Base-by-base conservation (phyloP, 1,140 invertebrate genomes). In the Calliphora vicina region DNA sequence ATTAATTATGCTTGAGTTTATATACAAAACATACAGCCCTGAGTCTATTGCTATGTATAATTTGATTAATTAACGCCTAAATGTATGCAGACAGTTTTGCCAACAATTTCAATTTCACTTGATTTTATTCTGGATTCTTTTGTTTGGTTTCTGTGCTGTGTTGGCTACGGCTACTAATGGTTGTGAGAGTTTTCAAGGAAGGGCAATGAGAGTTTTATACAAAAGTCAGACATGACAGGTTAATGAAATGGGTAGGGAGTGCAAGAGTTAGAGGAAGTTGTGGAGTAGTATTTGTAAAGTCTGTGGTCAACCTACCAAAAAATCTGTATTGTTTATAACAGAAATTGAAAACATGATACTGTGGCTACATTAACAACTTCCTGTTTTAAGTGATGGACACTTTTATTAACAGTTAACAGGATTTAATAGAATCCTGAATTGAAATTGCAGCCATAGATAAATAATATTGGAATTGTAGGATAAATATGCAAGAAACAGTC, bases 61-160 rank as follows among this genome's bases (percentile, higher is more conserved):
- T 78, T 78, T 78, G 74, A 78, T 78, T 78, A 78, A 78, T 78
- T 78, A 78, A 78, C 74, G 74, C 74, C 74, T 78, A 78, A 78
- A 78, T 78, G 74, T 78, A 78, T 78, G 35, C 74, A 78, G 74
- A 78, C 74, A 78, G 74, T 78, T 78, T 78, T 78, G 42, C 74
- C 13, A 67, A 23, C 74, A 78, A 45, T 43, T 78, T 78, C 35
- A 43, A 45, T 78, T 78, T 78, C 42, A 78, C 74, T 67, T 20
- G n/a, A 23, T 67, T 23, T 67, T 67, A n/a, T 67, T 23, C 61
- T 57, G 50, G 12, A 17, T 57, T n/a, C n/a, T 57, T 57, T n/a
- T 13, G 6, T 57, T 57, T 57, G 13, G n/a, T 15, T 57, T 57
- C n/a, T 57, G 15, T 57, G 6, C n/a, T 57, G 4, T 57, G n/a